A percentile compares a stretch with the other conserved stretches of the same genome.
These are phyloP conservation scores for Leucoraja erinaceus DNA, from an alignment of 2,113 vertebrate genomes.

Conservation along the genomic window DNA sequence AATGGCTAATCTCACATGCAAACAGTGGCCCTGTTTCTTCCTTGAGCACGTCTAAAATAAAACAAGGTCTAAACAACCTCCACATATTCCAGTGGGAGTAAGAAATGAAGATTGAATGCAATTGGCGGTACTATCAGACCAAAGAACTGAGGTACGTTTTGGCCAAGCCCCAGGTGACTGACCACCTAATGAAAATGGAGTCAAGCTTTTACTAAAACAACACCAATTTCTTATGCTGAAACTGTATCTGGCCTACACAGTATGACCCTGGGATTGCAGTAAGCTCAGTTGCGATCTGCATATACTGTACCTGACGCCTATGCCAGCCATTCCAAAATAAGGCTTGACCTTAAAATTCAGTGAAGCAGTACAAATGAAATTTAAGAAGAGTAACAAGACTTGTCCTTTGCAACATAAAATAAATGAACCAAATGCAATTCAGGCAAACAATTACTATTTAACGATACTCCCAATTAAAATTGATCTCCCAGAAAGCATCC, in stretches of 20 bases:
- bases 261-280: constrained; percentile 52
- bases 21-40: constrained; percentile 51
- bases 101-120: constrained; percentile 54
- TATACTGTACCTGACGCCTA: constrained; percentile 23
- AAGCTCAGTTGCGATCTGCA: constrained; percentile 51
- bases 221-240: constrained; percentile 61
- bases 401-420: neutral
- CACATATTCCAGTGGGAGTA: constrained; percentile 41
- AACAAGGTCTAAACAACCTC: constrained; percentile 55
- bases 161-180: constrained; percentile 61
- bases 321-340: constrained; percentile 19
- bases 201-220: constrained; percentile 63
- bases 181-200: constrained; percentile 69
- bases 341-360: constrained; percentile 11
- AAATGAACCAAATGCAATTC: neutral
- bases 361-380: constrained; percentile 21
- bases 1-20: constrained; percentile 47
- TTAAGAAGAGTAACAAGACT: neutral
- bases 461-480: neutral
- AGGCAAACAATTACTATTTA: neutral
- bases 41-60: constrained; percentile 54
- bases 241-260: constrained; percentile 59
- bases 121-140: constrained; percentile 59
- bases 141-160: constrained; percentile 57
- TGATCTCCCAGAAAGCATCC: neutral